Percentiles rank a stretch among this genome's conserved stretches.
Evolutionary conservation across 2,797 vertebrate genomes (phyloP).

Genomic region (Tokudaia tokunoshimensis): DNA sequence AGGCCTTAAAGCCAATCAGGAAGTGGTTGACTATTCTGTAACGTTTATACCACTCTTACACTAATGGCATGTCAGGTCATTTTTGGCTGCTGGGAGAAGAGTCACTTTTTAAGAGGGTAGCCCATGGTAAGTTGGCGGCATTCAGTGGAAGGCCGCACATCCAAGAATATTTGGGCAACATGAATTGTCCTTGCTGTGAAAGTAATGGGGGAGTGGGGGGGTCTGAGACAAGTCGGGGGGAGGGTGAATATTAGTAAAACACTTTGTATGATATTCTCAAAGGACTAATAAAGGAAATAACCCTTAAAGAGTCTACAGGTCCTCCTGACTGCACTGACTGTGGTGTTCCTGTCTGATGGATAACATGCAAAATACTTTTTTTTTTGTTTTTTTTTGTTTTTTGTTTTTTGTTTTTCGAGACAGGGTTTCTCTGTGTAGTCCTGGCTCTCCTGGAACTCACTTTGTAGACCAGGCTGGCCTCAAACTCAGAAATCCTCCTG

Average conservation of each 20-base stretch:
- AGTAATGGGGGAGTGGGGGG: not conserved
- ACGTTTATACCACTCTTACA: too few species aligned
- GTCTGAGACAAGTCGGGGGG: not conserved
- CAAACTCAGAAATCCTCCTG: too few species aligned
- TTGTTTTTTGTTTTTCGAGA: too few species aligned
- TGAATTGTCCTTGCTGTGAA: not conserved
- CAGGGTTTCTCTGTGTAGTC: too few species aligned
- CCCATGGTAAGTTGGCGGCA: not conserved
- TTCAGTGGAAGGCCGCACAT: too few species aligned
- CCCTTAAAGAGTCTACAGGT: slow-evolving; percentile 34
- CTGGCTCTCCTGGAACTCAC: too few species aligned
- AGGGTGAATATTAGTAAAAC: not conserved
- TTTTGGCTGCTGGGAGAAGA: not conserved
- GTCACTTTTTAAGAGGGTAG: not conserved
- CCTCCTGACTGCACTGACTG: slow-evolving; percentile 53
- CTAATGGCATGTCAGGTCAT: too few species aligned
- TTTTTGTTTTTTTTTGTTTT: too few species aligned
- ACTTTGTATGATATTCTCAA: not conserved
- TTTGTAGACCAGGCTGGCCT: too few species aligned
- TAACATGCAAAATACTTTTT: slow-evolving; percentile 22
- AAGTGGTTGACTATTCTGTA: not conserved
- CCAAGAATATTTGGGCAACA: not conserved
- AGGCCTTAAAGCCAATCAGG: not conserved
- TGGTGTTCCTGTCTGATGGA: not conserved
- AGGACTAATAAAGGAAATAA: slow-evolving; percentile 1